Conservation (phyloP, 2,797 vertebrate genomes). For the Trachops cirrhosus region DNA sequence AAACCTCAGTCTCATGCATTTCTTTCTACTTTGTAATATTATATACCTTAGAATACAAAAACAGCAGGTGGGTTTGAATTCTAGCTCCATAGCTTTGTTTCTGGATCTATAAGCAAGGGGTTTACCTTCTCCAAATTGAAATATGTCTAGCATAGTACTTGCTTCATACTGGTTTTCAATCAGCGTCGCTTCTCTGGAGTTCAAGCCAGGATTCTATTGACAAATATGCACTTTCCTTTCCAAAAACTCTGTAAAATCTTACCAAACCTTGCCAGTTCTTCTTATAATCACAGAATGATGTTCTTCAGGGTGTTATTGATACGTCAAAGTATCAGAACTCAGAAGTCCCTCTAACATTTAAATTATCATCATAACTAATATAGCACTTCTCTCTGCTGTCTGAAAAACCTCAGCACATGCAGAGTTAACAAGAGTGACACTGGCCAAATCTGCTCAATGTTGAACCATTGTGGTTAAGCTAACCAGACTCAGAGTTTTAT, state of each 20-base stretch:
- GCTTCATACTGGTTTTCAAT: background rate
- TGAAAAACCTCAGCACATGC: background rate
- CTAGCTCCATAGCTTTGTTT: background rate
- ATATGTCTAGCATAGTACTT: background rate
- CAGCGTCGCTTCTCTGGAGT: background rate
- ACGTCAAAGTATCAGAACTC: background rate
- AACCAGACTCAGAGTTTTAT: slow-evolving; percentile 28
- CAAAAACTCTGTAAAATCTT: background rate
- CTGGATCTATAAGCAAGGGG: background rate
- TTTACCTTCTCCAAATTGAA: background rate
- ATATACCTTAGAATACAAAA: background rate
- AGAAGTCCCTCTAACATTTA: background rate
- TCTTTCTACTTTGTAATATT: background rate
- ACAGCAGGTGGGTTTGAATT: background rate
- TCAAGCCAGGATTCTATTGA: background rate
- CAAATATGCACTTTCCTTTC: background rate
- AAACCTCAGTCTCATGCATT: background rate
- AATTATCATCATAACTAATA: background rate
- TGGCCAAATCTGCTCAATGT: background rate
- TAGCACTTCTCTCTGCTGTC: background rate
- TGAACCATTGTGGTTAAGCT: background rate
- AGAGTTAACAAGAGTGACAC: background rate
- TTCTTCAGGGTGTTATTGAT: background rate
- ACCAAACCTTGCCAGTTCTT: background rate
- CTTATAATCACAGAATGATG: background rate